Evolutionary conservation across 2,888 invertebrate species (phyloP).

Genomic region (Coelinius sp.): DNA sequence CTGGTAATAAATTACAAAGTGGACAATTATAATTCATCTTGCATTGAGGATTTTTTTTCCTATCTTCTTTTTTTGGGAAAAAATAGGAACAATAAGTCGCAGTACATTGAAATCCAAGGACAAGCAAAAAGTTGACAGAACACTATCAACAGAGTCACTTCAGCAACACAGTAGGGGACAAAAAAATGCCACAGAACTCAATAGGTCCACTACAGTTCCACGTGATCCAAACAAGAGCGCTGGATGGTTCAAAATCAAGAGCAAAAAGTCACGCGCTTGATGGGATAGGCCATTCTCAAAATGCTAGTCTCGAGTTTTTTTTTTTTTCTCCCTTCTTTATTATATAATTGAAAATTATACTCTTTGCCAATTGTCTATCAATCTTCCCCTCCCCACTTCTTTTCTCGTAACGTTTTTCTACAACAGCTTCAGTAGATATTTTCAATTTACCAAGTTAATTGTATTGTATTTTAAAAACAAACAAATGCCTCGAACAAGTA

Average conservation of each 20-base stretch:
- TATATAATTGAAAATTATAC: too few relatives aligned
- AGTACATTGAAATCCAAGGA: slow-evolving; percentile 68
- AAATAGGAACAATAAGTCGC: slow-evolving; percentile 67
- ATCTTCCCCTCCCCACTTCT: neutral
- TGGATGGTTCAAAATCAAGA: slow-evolving; percentile 81
- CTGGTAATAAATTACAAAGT: too few relatives aligned
- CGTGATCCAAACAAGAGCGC: slow-evolving; percentile 81
- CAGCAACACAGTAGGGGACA: slow-evolving; percentile 70
- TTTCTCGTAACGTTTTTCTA: neutral
- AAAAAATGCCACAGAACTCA: slow-evolving; percentile 69
- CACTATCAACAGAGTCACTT: slow-evolving; percentile 77
- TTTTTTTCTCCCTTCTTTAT: too few relatives aligned
- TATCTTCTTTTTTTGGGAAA: slow-evolving; percentile 25
- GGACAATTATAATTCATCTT: too few relatives aligned
- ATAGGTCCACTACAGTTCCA: slow-evolving; percentile 81
- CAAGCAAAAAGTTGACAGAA: slow-evolving; percentile 67
- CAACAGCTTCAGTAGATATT: slow-evolving; percentile 30
- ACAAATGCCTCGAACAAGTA: slow-evolving; percentile 28
- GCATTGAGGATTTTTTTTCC: too few relatives aligned
- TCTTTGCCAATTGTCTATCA: too few relatives aligned
- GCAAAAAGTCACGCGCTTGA: slow-evolving; percentile 70
- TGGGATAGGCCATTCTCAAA: slow-evolving; percentile 65
- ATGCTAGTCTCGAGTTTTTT: slow-evolving; percentile 69
- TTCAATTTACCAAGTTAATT: slow-evolving; percentile 23
- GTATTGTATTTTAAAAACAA: slow-evolving; percentile 29